Base-by-base conservation (phyloP, 2,797 vertebrate species). In the Synaphobranchus kaupii region DNA sequence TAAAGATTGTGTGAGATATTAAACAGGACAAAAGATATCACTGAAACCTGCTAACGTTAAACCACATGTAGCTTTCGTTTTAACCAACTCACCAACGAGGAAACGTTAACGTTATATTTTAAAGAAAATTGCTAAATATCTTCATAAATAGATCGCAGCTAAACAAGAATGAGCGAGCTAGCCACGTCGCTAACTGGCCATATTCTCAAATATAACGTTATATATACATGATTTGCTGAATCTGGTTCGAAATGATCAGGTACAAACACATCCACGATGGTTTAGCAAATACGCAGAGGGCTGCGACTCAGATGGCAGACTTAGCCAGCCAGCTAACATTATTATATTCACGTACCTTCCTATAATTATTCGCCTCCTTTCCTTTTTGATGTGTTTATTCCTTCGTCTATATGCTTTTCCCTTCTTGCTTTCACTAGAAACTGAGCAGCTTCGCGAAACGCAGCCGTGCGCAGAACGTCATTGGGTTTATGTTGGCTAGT, bases 371-470 rank as follows among this genome's bases (percentile, higher is more conserved):
- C 44, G 47, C 73, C 84, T 87, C 86, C 86, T 87, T 66, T 73
- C 84, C 88, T 48, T 87, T 66, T 89, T 78, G 71, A 80, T 66
- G 88, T 90, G 89, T 91, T 92, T 90, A 89, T 90, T 93, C 93
- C 95, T 96, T 96, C 95, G 94, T 96, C 95, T 95, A 87, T 90
- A 86, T 87, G 93, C 95, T 92, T 95, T 95, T 94, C 90, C 92
- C 93, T 93, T 92, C 93, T 92, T 94, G 34, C 68, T 87, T 68
- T 71, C 83, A 87, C 83, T 84, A 83, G 86, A 83, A 87, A 54
- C 83, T 87, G 44, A 81, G 88, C 89, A 90, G 92, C 90, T 63
- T 90, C 89, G 76, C 92, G 89, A 88, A 60, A 91, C 90, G 81
- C 92, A 91, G 84, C 91, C 96, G 96, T 96, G 96, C 95, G 96